Evolutionary conservation across 1,140 invertebrate species (phyloP).

Genomic region (Potamilus streckersoni): DNA sequence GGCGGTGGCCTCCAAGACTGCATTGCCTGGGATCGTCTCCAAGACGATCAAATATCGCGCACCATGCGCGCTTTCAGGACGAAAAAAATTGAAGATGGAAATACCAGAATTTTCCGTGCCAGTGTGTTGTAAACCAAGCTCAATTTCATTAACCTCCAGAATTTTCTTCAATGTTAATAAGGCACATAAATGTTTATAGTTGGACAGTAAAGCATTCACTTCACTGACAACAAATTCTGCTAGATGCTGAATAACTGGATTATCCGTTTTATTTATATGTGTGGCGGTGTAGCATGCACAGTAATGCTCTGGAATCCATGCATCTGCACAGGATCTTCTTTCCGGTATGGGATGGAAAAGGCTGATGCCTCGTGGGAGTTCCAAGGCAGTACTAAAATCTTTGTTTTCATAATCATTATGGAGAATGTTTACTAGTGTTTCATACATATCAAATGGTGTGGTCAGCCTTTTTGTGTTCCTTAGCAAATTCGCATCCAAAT

Average conservation of each 20-base stretch:
- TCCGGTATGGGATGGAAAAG: constrained; percentile 65
- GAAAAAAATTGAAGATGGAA: constrained; percentile 24
- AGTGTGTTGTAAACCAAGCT: constrained; percentile 24
- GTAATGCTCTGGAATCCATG: constrained; percentile 66
- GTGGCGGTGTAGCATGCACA: constrained; percentile 65
- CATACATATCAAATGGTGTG: constrained; percentile 69
- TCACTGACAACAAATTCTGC: constrained; percentile 35
- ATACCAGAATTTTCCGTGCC: constrained; percentile 25
- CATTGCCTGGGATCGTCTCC: constrained; percentile 14
- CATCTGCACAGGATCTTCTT: constrained; percentile 64
- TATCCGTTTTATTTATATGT: constrained; percentile 3
- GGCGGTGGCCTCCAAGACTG: constrained; percentile 21
- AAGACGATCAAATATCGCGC: constrained; percentile 16
- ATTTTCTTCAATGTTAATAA: constrained; percentile 23
- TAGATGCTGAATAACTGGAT: constrained; percentile 8
- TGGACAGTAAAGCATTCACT: constrained; percentile 37
- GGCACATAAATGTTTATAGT: constrained; percentile 38
- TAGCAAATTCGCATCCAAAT: constrained; percentile 76
- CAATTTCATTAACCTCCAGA: constrained; percentile 19
- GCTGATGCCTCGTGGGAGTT: constrained; percentile 56
- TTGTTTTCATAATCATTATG: constrained; percentile 47
- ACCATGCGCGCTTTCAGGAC: constrained; percentile 2
- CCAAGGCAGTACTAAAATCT: no score
- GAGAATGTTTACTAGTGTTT: constrained; percentile 61
- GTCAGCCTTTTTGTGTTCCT: constrained; percentile 72